A percentile compares a stretch with the other conserved stretches of the same genome.
These are phyloP conservation scores for Sminthopsis crassicaudata DNA, from an alignment of 2,113 vertebrate species.

Conservation along the genomic window DNA sequence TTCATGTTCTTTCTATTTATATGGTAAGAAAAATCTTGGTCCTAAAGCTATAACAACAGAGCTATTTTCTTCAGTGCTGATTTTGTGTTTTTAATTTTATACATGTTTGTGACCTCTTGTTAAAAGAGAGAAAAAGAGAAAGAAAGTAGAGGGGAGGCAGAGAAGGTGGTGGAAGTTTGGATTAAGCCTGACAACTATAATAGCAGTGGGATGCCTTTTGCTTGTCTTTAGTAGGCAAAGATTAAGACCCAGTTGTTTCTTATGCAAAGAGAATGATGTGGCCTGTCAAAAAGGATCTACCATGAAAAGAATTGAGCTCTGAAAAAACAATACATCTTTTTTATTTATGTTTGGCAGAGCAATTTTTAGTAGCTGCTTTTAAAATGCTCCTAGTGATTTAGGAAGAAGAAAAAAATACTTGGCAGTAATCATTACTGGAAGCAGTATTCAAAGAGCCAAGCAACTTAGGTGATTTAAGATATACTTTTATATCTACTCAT, in stretches of 20 bases:
- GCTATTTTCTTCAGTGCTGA: neutral
- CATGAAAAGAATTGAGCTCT: constrained; percentile 3
- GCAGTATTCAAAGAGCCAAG: neutral
- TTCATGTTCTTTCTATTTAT: neutral
- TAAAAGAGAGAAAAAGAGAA: neutral
- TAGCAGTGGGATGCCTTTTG: neutral
- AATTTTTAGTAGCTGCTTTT: constrained; percentile 5
- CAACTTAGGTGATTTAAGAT: constrained; percentile 17
- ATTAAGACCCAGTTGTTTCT: constrained; percentile 13
- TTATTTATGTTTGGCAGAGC: constrained; percentile 13
- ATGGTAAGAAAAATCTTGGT: neutral
- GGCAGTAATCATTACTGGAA: constrained; percentile 26
- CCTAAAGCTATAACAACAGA: neutral
- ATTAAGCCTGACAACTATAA: neutral
- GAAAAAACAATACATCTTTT: neutral
- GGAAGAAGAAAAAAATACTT: constrained; percentile 35
- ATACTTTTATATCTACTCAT: neutral
- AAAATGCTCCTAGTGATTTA: constrained; percentile 35
- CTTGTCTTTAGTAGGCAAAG: neutral
- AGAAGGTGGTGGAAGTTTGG: neutral
- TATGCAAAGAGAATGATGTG: neutral
- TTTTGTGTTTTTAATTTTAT: neutral
- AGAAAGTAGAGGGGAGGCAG: neutral
- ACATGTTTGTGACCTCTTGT: neutral
- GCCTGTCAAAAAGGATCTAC: neutral